These are phyloP conservation scores for Pterocles burchelli DNA, from an alignment of 2,113 vertebrate genomes.

Conservation along the genomic window DNA sequence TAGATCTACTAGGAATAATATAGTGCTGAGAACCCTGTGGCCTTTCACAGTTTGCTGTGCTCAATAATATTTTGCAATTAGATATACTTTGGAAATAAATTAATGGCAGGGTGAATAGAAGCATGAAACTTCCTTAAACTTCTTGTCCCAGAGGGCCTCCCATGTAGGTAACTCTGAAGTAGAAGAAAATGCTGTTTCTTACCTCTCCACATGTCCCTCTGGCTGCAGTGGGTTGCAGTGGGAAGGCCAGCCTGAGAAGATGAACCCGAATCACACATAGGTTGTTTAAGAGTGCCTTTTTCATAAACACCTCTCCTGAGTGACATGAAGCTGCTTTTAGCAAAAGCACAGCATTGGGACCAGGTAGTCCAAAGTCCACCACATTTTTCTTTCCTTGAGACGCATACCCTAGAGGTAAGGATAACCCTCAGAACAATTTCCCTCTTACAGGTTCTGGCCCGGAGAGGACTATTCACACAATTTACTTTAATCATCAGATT, in stretches of 20 bases:
- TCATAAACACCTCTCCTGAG: background rate
- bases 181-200: background rate
- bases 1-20: background rate
- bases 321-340: background rate
- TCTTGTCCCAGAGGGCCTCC: background rate
- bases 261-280: background rate
- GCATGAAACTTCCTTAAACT: background rate
- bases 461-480: background rate
- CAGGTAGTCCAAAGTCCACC: background rate
- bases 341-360: background rate
- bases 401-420: background rate
- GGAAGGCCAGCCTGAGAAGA: background rate
- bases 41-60: background rate
- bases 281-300: background rate
- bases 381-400: background rate
- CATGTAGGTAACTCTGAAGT: background rate
- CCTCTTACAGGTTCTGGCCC: background rate
- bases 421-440: background rate
- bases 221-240: background rate
- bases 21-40: background rate
- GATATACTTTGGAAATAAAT: background rate
- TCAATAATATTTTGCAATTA: background rate
- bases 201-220: background rate
- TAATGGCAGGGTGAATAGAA: background rate
- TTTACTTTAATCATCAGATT: background rate